Evolutionary conservation across 2,888 invertebrate genomes (phyloP).

Genomic region (Calameuta filiformis): DNA sequence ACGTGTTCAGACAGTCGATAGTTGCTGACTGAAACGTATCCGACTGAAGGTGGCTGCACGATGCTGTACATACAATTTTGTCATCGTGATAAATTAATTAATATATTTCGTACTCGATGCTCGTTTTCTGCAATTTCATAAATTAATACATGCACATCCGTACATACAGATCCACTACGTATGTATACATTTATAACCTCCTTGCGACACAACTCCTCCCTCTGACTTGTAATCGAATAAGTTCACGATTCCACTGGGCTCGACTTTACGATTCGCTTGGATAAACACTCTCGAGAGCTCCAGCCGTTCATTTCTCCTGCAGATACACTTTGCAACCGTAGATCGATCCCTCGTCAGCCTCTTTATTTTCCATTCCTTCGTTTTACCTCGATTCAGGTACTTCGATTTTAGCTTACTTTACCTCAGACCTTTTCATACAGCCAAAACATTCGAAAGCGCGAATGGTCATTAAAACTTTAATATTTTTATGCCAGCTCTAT

Average conservation of each 20-base stretch:
- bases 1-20: neutral
- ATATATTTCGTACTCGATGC: neutral
- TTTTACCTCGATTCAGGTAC: neutral
- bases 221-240: neutral
- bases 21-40: neutral
- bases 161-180: neutral
- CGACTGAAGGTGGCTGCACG: neutral
- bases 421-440: neutral
- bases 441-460: neutral
- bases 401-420: neutral
- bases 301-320: neutral
- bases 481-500: neutral
- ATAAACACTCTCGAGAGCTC: neutral
- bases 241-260: neutral
- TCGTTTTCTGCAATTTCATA: neutral
- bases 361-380: neutral
- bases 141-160: no score
- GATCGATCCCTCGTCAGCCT: neutral
- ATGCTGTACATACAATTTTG: neutral
- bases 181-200: neutral
- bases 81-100: neutral
- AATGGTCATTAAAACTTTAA: neutral
- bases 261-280: neutral
- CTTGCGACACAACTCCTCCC: neutral
- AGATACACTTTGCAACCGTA: neutral